Evolutionary conservation across 2,797 vertebrate species (phyloP), one percentile per base, ranked within the genome.

Genomic region (Sebastes trivittatus): DNA sequence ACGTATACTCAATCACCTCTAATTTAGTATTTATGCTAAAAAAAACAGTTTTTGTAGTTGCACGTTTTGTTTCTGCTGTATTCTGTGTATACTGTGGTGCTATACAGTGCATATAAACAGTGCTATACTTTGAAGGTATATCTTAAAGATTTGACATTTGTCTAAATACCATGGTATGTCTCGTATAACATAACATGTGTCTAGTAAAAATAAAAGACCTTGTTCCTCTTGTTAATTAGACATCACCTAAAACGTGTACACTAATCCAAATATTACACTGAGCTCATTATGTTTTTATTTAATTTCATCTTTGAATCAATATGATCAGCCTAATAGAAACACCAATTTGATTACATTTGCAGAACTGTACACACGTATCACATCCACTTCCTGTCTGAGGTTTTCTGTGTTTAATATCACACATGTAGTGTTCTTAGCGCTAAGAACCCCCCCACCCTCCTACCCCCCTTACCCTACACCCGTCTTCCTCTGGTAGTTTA

Each of bases 401-500:
- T 73, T 18, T 63, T 23, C 73, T 70, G 54, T 73, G 55, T 77
- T 81, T 84, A 74, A 72, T 59, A 69, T 78, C 25, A 34, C 66
- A 2, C 55, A 58, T 64, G 67, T 20, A 29, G 73, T 16, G 58
- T 55, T 80, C 29, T 69, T 63, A 49, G 56, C 72, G 75, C 38
- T 52, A 84, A 72, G 78, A 62, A 77, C 83, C 75, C 60, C 52
- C 5, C 42, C 25, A 7, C 18, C 18, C 13, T 25, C 0, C 0
- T 0, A 11, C 29, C 11, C 7, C 4, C 18, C 23, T 3, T 23
- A 54, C 13, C 49, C 32, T 23, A 5, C 71, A 11, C 23, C 32
- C 32, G 58, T 86, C 75, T 38, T 78, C 60, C 56, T 56, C 25
- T 49, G 73, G 29, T 80, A 81, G 84, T 86, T 85, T 70, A 80